Percentiles rank a stretch among this genome's conserved stretches.
These are phyloP conservation scores for Iphiclides podalirius DNA, from an alignment of 2,888 invertebrate species.

Conservation along the genomic window DNA sequence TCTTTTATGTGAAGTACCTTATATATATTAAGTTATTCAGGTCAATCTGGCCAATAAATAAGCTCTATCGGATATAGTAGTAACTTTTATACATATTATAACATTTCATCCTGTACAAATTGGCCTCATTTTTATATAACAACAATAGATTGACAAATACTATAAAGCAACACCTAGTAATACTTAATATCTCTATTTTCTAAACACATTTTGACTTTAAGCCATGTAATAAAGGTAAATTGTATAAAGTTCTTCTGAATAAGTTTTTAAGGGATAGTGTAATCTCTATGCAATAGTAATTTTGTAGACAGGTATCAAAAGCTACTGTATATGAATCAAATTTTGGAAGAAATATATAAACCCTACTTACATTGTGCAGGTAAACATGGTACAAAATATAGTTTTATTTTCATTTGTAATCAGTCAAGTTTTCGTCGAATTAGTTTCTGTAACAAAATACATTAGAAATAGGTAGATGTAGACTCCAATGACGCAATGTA, in stretches of 20 bases:
- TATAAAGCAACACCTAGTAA: conserved; percentile 29
- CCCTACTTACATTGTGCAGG: conserved; percentile 24
- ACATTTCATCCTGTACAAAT: conserved; percentile 29
- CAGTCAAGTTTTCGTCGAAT: conserved; percentile 18
- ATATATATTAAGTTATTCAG: conserved; percentile 28
- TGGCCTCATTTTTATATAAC: conserved; percentile 45
- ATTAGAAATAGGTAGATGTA: conserved; percentile 18
- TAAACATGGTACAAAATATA: conserved; percentile 33
- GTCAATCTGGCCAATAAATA: conserved; percentile 34
- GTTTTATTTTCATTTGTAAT: conserved; percentile 14
- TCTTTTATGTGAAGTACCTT: conserved; percentile 24
- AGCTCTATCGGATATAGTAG: conserved; percentile 39
- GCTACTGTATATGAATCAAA: conserved; percentile 27
- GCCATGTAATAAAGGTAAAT: conserved; percentile 27
- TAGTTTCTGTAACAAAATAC: conserved; percentile 6
- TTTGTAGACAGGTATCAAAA: conserved; percentile 35
- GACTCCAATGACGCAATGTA: conserved; percentile 22
- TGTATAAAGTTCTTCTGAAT: conserved; percentile 20
- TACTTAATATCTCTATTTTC: conserved; percentile 22
- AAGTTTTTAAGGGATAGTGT: conserved; percentile 8
- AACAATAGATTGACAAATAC: conserved; percentile 29
- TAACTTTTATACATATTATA: conserved; percentile 28
- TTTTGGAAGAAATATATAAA: conserved; percentile 27
- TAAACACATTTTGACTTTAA: conserved; percentile 30
- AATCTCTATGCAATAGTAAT: conserved; percentile 19